Base-by-base conservation (phyloP, 1,140 invertebrate species). In the Heliconius himera region DNA sequence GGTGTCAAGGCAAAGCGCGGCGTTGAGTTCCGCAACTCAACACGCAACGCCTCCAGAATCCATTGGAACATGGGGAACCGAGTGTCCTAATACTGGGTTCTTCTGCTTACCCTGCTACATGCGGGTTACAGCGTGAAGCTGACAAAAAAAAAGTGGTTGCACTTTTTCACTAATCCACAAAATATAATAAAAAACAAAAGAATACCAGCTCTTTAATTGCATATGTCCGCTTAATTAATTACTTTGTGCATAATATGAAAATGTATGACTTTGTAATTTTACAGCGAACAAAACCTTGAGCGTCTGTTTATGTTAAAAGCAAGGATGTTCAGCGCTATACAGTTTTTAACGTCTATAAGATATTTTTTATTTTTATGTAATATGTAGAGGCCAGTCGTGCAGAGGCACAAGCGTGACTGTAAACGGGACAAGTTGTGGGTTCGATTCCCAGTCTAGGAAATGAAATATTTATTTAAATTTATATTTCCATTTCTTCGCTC, bases 241-340 rank as follows among this genome's bases (percentile, higher is more conserved):
- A 75, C 56, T 79, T 75, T 75, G 60, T 79, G 38, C 56, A 49
- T 75, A 70, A 54, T 38, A 74, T 79, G 73, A 73, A 78, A 75
- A 79, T 74, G 66, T 33, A 72, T 75, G 71, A 73, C 74, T 60
- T 76, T 76, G 74, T 76, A 76, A 76, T 76, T 72, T 80, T 80
- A 71, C 74, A 75, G 73, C 26, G 74, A 33, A 38, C 49, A 33
- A 36, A 80, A 73, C 78, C 78, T 80, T 80, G 78, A 78, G n/a
- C 56, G 41, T 33, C 38, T 78, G 70, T 73, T 76, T 76, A 79
- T 72, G 78, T 80, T 76, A 75, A 80, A 77, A 77, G 49, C 46
- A 36, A 78, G 66, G 60, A 66, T 66, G 22, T 26, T 60, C 56
- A 60, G 9, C 56, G 22, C 56, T 60, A 26, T 60, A 11, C 56